Conservation (phyloP, 2,113 vertebrate species). For the Seriola rivoliana region DNA sequence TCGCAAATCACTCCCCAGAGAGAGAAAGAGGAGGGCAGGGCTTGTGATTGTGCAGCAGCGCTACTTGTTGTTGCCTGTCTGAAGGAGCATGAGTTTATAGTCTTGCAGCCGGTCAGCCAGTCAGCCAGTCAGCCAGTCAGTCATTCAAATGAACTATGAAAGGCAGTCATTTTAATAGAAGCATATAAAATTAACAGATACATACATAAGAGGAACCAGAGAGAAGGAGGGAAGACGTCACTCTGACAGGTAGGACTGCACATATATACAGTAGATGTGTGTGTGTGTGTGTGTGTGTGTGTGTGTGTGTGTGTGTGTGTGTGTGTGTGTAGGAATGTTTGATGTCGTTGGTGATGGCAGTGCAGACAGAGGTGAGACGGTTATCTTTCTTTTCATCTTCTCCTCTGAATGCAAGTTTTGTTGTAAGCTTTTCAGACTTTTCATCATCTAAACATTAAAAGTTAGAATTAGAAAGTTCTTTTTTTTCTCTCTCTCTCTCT, state of each 20-base stretch:
- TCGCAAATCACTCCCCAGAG: conserved; percentile 81
- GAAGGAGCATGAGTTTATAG: conserved; percentile 58
- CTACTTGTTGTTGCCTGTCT: conserved; percentile 79
- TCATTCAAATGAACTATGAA: conserved; percentile 41
- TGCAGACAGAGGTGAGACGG: conserved; percentile 5
- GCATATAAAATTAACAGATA: not conserved
- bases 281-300: conserved; percentile 12
- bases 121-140: conserved; percentile 40
- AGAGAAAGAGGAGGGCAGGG: conserved; percentile 68
- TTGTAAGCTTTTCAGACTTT: not conserved
- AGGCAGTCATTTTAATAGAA: not conserved
- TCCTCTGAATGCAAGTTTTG: not conserved
- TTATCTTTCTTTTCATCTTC: conserved; percentile 6
- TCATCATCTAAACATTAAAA: not conserved
- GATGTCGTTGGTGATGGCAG: conserved; percentile 10
- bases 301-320: conserved; percentile 19
- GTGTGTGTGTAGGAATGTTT: conserved; percentile 50
- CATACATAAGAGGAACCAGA: not conserved
- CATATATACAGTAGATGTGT: conserved; percentile 28
- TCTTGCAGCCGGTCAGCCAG: conserved; percentile 53
- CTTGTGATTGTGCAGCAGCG: conserved; percentile 46
- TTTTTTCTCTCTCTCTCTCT: not conserved
- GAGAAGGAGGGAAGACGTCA: not conserved
- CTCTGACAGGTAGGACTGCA: conserved; percentile 60
- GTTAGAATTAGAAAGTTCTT: not conserved